phyloP scores from a whole-genome alignment of 1,140 invertebrate genomes.

The Drosophila suzukii region DNA sequence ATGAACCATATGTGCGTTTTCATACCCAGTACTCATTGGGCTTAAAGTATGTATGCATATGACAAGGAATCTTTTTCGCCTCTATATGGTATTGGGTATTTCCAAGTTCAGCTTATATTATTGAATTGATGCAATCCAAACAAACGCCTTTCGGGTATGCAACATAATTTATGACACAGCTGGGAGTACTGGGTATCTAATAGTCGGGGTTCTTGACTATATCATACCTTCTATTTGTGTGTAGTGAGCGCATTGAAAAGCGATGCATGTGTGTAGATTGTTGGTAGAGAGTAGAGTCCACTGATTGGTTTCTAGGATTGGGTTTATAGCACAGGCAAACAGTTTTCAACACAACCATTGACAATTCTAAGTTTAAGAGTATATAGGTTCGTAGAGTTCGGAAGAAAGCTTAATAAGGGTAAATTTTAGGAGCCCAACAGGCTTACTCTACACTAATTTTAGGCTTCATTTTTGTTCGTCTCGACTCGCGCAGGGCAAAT shows the following conservation, averaged over 20 bases:
- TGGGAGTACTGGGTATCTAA: conserved; percentile 7
- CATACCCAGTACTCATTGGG: not conserved
- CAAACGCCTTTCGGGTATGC: not conserved
- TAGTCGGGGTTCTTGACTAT: conserved; percentile 3
- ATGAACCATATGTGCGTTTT: conserved; percentile 20
- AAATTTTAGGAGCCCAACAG: conserved; percentile 33
- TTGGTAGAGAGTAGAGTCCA: conserved; percentile 16
- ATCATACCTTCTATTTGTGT: not conserved
- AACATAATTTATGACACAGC: not conserved
- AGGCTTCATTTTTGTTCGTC: conserved; percentile 18
- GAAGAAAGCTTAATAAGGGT: conserved; percentile 58
- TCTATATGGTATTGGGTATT: not conserved
- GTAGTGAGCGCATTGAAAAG: conserved; percentile 62
- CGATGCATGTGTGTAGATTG: conserved; percentile 49
- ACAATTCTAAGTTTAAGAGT: conserved; percentile 48
- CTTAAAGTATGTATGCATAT: no score
- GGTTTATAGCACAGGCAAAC: conserved; percentile 66
- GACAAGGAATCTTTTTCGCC: no score
- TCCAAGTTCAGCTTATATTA: not conserved
- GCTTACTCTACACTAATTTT: conserved; percentile 55
- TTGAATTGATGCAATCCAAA: not conserved
- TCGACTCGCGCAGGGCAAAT: conserved; percentile 25
- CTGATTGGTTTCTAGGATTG: conserved; percentile 43
- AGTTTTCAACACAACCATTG: conserved; percentile 73
- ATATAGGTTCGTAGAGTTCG: conserved; percentile 33